Evolutionary conservation across 1,140 invertebrate species (phyloP).

Genomic region (Atopsyche davidsoni): DNA sequence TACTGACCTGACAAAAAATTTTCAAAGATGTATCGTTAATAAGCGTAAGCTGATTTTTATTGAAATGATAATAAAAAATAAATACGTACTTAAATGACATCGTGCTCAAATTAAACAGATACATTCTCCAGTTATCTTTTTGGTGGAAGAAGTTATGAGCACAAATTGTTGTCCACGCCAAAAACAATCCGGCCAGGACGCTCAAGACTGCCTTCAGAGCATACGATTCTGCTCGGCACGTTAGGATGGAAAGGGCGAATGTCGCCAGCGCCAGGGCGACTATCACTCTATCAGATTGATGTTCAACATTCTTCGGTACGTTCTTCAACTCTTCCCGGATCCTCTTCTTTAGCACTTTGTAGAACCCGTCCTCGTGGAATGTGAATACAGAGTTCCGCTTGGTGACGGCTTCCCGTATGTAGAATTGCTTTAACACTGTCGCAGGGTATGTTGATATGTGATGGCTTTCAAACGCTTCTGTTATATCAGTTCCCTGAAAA

Average conservation of each 20-base stretch:
- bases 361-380: constrained; percentile 65
- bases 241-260: constrained; percentile 13
- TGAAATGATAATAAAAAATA: not conserved
- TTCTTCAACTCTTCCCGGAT: constrained; percentile 48
- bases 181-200: constrained; percentile 33
- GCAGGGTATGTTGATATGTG: constrained; percentile 52
- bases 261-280: constrained; percentile 7
- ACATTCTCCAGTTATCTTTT: constrained; percentile 75
- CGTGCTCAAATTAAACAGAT: constrained; percentile 65
- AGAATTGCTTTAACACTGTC: constrained; percentile 55
- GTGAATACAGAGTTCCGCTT: constrained; percentile 61
- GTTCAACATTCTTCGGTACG: constrained; percentile 32
- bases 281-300: constrained; percentile 17
- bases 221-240: not conserved
- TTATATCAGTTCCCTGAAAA: constrained; percentile 64
- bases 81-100: constrained; percentile 54
- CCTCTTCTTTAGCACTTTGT: constrained; percentile 55
- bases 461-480: constrained; percentile 65
- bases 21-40: no score
- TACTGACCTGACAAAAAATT: no score
- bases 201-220: constrained; percentile 1
- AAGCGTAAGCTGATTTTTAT: not conserved
- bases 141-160: constrained; percentile 81
- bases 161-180: constrained; percentile 52
- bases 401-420: constrained; percentile 48